Percentiles rank a stretch among this genome's conserved stretches.
phyloP scores from a whole-genome alignment of 1,140 invertebrate genomes.

The Hyphantria cunea region DNA sequence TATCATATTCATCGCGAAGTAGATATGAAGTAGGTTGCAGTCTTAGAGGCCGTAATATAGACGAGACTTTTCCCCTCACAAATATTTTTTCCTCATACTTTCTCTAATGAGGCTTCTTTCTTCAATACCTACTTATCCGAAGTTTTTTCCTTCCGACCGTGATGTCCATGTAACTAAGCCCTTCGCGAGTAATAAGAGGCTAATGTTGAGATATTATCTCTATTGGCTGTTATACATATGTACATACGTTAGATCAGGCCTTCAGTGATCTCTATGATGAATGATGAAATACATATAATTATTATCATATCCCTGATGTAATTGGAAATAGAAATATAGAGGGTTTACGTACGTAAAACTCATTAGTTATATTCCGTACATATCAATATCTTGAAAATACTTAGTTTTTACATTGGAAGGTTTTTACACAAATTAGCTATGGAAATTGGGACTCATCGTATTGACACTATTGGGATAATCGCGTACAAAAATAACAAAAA shows the following conservation, averaged over 20 bases:
- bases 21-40: slow-evolving; percentile 19
- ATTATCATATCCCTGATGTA: not conserved
- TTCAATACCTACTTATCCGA: slow-evolving; percentile 35
- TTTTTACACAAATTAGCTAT: too few relatives aligned
- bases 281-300: not conserved
- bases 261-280: slow-evolving; percentile 14
- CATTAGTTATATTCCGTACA: too few relatives aligned
- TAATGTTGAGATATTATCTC: slow-evolving; percentile 28
- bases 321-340: too few relatives aligned
- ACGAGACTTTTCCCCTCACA: slow-evolving; percentile 36
- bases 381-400: too few relatives aligned
- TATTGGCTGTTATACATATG: slow-evolving; percentile 11
- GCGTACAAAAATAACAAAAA: too few relatives aligned
- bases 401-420: too few relatives aligned
- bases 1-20: slow-evolving; percentile 16
- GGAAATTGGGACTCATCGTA: too few relatives aligned
- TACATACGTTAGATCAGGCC: not conserved
- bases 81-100: slow-evolving; percentile 41
- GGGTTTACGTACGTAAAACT: too few relatives aligned
- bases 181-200: slow-evolving; percentile 34
- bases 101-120: slow-evolving; percentile 40
- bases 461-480: too few relatives aligned
- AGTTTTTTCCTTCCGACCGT: slow-evolving; percentile 39
- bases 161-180: slow-evolving; percentile 35
- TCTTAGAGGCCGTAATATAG: slow-evolving; percentile 28